Evolutionary conservation across 37 sponge, comb jelly and placozoan species (phyloP).

Genomic region (Haliclona indistincta): DNA sequence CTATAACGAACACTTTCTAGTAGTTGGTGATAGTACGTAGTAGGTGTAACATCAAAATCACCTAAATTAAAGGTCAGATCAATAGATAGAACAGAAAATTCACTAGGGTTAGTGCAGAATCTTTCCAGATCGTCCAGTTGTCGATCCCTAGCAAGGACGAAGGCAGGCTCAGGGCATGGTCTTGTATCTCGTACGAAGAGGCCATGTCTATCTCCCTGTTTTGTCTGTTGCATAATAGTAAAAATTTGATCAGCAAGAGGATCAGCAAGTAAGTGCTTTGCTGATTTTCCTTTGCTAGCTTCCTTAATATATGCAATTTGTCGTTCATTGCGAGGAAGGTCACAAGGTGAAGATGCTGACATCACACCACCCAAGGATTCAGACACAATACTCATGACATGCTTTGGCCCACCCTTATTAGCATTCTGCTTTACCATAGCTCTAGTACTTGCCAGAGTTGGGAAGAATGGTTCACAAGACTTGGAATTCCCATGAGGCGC

Average conservation of each 20-base stretch:
- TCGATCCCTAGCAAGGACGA: constrained; percentile 30
- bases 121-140: constrained; percentile 37
- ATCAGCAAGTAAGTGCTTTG: too few species aligned
- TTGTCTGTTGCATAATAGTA: constrained; percentile 26
- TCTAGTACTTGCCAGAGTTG: too few species aligned
- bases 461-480: too few species aligned
- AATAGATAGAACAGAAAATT: constrained; percentile 41
- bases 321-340: constrained; percentile 26
- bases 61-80: constrained; percentile 54
- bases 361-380: too few species aligned
- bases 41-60: constrained; percentile 54
- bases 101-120: constrained; percentile 29
- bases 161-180: constrained; percentile 42
- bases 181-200: constrained; percentile 27
- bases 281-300: neutral
- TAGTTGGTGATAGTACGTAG: constrained; percentile 32
- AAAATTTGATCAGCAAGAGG: constrained; percentile 14
- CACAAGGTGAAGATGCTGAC: too few species aligned
- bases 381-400: too few species aligned
- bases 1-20: constrained; percentile 16
- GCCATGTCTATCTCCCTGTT: constrained; percentile 4
- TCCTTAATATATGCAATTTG: constrained; percentile 12
- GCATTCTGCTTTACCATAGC: too few species aligned
- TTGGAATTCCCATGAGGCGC: too few species aligned
- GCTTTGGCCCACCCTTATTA: too few species aligned